A percentile compares a stretch with the other conserved stretches of the same genome.
Evolutionary conservation across 2,888 invertebrate species (phyloP).

Genomic region (Xestobium rufovillosum): DNA sequence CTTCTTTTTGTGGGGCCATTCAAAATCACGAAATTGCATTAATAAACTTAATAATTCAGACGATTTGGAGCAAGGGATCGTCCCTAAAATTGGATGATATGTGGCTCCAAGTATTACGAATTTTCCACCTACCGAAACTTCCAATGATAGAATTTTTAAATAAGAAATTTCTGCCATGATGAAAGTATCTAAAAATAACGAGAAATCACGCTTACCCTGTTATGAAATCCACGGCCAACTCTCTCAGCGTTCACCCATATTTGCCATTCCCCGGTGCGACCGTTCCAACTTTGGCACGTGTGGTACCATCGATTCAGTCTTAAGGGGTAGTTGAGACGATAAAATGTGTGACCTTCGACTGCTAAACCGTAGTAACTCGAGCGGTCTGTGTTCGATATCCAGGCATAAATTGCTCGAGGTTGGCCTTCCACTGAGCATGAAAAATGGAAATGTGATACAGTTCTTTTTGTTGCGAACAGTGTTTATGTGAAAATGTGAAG

Average conservation of each 20-base stretch:
- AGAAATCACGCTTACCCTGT: slow-evolving; percentile 75
- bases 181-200: too few relatives aligned
- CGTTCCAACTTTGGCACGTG: slow-evolving; percentile 83
- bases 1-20: too few relatives aligned
- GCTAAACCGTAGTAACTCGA: slow-evolving; percentile 78
- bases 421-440: slow-evolving; percentile 59
- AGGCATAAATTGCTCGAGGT: slow-evolving; percentile 65
- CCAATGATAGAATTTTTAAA: too few relatives aligned
- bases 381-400: slow-evolving; percentile 73
- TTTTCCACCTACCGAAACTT: too few relatives aligned
- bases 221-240: slow-evolving; percentile 79
- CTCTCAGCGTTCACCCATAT: slow-evolving; percentile 81
- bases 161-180: too few relatives aligned
- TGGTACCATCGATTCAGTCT: slow-evolving; percentile 74
- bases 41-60: too few relatives aligned
- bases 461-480: too few relatives aligned
- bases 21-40: too few relatives aligned
- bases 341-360: slow-evolving; percentile 75
- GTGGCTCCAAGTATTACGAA: too few relatives aligned
- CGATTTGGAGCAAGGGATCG: too few relatives aligned
- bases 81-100: too few relatives aligned
- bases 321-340: slow-evolving; percentile 63
- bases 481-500: too few relatives aligned
- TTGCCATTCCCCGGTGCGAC: slow-evolving; percentile 84
- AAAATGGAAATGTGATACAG: neutral